Evolutionary conservation across 2,113 vertebrate species (phyloP), one percentile per base, ranked within the genome.

Genomic region (Mesocricetus auratus): DNA sequence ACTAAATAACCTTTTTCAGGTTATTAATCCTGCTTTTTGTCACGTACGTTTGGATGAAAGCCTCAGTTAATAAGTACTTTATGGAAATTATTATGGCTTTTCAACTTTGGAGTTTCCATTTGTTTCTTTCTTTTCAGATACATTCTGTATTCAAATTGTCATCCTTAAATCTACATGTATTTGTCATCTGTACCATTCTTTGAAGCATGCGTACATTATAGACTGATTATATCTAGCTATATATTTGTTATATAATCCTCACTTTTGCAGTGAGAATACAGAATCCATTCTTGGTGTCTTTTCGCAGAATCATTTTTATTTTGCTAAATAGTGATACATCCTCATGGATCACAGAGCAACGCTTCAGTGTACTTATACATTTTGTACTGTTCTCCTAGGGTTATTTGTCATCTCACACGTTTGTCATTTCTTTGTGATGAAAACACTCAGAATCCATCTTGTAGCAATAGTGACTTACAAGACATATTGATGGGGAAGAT

Each of bases 41-140:
- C 77, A 24, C 68, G 15, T 21, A 26, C 91, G 15, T 50, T 91
- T 91, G 26, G 3, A 13, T 66, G 31, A 53, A 82, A 77, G 5
- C 2, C 4, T 17, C 19, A 82, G 21, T 66, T 5, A 83, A 66
- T 68, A 74, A 56, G 19, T 56, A 56, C 4, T 15, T 81, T 68
- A 60, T 82, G 68, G 8, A 75, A 86, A 47, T 88, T 75, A 92
- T 8, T 73, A 0, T 60, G 36, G 11, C 93, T 93, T 97, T 90
- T 66, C 31, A 81, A 8, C 62, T 93, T 3, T 82, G 13, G 39
- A 71, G 78, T 89, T 79, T 86, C 21, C 11, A 86, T 42, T 87
- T 71, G 36, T 39, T 81, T 58, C 4, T 90, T 19, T 81, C 74
- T 95, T 58, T 62, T n/a, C 10, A 47, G 21, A 50, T 62, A 11